Percentiles rank a stretch among this genome's conserved stretches.
These are phyloP conservation scores for Calcarius lapponicus DNA, from an alignment of 2,797 vertebrate species.

Conservation along the genomic window DNA sequence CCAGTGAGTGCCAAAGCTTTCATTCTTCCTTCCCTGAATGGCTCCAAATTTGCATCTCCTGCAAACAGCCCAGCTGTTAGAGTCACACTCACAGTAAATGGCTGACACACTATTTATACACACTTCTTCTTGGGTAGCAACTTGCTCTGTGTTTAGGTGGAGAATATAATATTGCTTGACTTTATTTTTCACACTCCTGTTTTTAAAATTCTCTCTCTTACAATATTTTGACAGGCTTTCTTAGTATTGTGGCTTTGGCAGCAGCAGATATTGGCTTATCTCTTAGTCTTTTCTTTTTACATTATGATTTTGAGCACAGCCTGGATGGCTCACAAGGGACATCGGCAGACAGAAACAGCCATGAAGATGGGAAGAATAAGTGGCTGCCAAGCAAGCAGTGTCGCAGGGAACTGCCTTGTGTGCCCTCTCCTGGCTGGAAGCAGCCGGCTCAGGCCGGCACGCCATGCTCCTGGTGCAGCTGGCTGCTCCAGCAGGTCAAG, in stretches of 20 bases:
- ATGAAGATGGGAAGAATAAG: not conserved
- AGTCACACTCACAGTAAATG: slow-evolving; percentile 67
- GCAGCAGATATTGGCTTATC: slow-evolving; percentile 4
- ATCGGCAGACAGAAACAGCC: not conserved
- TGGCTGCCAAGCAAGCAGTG: not conserved
- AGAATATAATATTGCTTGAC: slow-evolving; percentile 34
- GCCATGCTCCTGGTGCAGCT: not conserved
- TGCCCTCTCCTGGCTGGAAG: slow-evolving; percentile 65
- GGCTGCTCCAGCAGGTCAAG: slow-evolving; percentile 41
- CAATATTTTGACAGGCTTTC: slow-evolving; percentile 60
- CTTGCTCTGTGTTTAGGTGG: slow-evolving; percentile 20
- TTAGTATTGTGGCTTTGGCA: not conserved
- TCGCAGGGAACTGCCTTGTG: not conserved
- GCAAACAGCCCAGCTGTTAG: slow-evolving; percentile 76
- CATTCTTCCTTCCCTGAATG: slow-evolving; percentile 69
- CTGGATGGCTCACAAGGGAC: not conserved
- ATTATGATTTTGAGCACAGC: not conserved
- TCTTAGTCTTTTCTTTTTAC: slow-evolving; percentile 5
- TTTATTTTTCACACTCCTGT: slow-evolving; percentile 13
- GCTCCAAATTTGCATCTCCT: slow-evolving; percentile 74
- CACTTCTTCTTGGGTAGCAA: slow-evolving; percentile 60
- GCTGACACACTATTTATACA: slow-evolving; percentile 69
- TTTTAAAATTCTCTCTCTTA: not conserved
- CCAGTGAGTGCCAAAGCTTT: slow-evolving; percentile 65
- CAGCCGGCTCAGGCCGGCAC: slow-evolving; percentile 17